Percentiles rank a stretch among this genome's conserved stretches.
phyloP scores from a whole-genome alignment of 2,888 invertebrate genomes.

The Chromoteleia sp. region DNA sequence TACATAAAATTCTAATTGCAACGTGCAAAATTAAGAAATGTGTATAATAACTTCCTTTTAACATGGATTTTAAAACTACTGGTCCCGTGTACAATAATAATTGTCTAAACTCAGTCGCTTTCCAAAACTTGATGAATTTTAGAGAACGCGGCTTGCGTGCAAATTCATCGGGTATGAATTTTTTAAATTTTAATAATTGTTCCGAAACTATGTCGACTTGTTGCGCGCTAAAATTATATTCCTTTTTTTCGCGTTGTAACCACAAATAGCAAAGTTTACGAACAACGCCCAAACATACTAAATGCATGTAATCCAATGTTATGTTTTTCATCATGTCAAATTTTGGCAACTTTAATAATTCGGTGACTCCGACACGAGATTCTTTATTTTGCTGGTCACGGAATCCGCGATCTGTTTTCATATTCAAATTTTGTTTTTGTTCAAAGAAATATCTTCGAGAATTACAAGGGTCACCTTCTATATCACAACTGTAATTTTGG shows the following conservation, averaged over 20 bases:
- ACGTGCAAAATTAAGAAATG: constrained; percentile 44
- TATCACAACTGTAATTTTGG: constrained; percentile 24
- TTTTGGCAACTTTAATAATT: background rate
- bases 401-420: constrained; percentile 1
- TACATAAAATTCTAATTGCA: constrained; percentile 36
- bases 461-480: constrained; percentile 4
- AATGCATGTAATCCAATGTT: constrained; percentile 65
- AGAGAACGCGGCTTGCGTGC: constrained; percentile 32
- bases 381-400: background rate
- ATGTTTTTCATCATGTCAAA: constrained; percentile 31
- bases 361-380: background rate
- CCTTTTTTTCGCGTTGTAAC: background rate
- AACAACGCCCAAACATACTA: constrained; percentile 22
- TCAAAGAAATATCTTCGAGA: constrained; percentile 5
- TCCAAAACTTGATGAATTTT: constrained; percentile 22
- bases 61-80: constrained; percentile 37
- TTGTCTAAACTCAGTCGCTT: constrained; percentile 46
- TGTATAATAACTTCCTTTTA: constrained; percentile 9
- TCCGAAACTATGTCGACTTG: background rate
- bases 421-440: background rate
- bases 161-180: constrained; percentile 42
- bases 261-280: constrained; percentile 1
- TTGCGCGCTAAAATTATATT: background rate
- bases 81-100: constrained; percentile 34
- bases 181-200: background rate